These are phyloP conservation scores for Anguilla obscura DNA, from an alignment of 2,797 vertebrate species.

Conservation along the genomic window DNA sequence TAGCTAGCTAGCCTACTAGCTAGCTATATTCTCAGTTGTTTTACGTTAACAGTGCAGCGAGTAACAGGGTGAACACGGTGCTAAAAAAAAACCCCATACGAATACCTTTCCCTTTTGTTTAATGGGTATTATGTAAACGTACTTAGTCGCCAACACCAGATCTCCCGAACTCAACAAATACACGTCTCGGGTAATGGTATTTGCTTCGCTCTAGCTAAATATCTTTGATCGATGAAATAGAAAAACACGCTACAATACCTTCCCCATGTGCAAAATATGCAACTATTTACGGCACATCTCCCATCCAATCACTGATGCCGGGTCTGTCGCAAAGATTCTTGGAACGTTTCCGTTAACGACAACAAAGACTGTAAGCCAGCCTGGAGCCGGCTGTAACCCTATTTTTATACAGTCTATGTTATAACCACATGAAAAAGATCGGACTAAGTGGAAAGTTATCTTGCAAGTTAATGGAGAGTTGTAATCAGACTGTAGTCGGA, in stretches of 20 bases:
- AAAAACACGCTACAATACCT: slow-evolving; percentile 40
- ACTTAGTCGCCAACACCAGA: not conserved
- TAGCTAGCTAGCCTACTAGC: not conserved
- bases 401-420: not conserved
- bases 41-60: not conserved
- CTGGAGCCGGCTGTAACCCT: not conserved
- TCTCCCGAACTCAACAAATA: not conserved
- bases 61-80: not conserved
- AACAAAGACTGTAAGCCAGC: not conserved
- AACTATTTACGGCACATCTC: slow-evolving; percentile 39
- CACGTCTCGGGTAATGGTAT: not conserved
- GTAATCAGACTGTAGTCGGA: too few species aligned
- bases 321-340: slow-evolving; percentile 28
- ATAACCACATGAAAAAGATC: too few species aligned
- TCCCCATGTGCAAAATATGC: slow-evolving; percentile 41
- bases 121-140: not conserved
- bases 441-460: too few species aligned
- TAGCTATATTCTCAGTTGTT: not conserved
- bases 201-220: too few species aligned
- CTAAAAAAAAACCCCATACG: not conserved
- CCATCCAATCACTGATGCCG: slow-evolving; percentile 14
- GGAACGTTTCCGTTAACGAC: not conserved
- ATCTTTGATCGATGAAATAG: not conserved
- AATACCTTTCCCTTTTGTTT: not conserved
- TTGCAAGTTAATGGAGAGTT: too few species aligned